Conservation (phyloP, 2,888 invertebrate species). For the Patella ulyssiponensis region DNA sequence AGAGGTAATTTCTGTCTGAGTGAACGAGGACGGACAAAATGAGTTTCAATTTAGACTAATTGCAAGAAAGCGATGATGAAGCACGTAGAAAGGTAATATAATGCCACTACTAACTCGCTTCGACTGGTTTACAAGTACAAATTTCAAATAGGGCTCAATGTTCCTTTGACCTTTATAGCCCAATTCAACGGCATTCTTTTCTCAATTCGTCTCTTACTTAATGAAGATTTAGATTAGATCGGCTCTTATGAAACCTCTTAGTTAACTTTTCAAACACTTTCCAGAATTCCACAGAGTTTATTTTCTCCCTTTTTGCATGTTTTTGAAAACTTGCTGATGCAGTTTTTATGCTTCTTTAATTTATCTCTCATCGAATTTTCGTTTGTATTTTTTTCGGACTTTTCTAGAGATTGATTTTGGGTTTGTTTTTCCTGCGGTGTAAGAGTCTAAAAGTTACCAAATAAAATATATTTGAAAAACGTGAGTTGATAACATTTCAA, state of each 20-base stretch:
- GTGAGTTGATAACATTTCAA: no score
- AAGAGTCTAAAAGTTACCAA: no score
- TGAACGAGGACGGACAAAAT: constrained; percentile 28
- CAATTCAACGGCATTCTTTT: not conserved
- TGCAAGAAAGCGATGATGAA: constrained; percentile 22
- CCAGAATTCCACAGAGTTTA: not conserved
- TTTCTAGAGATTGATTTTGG: no score
- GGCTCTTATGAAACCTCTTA: not conserved
- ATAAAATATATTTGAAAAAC: no score
- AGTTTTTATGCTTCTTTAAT: constrained; percentile 9
- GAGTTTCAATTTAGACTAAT: constrained; percentile 40
- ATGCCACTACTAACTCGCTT: constrained; percentile 12
- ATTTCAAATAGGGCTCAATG: constrained; percentile 25
- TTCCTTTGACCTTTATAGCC: constrained; percentile 10
- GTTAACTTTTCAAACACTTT: constrained; percentile 5
- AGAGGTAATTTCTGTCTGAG: constrained; percentile 31
- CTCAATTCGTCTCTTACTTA: constrained; percentile 3
- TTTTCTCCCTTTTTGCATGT: not conserved
- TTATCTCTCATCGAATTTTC: not conserved
- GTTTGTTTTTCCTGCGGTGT: no score
- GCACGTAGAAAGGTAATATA: constrained; percentile 30
- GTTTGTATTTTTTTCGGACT: no score
- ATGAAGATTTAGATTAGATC: constrained; percentile 4
- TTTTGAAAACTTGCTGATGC: no score
- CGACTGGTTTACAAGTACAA: constrained; percentile 35